A percentile compares a stretch with the other conserved stretches of the same genome.
Evolutionary conservation across 2,113 vertebrate species (phyloP).

Genomic region (Bostrychus sinensis): DNA sequence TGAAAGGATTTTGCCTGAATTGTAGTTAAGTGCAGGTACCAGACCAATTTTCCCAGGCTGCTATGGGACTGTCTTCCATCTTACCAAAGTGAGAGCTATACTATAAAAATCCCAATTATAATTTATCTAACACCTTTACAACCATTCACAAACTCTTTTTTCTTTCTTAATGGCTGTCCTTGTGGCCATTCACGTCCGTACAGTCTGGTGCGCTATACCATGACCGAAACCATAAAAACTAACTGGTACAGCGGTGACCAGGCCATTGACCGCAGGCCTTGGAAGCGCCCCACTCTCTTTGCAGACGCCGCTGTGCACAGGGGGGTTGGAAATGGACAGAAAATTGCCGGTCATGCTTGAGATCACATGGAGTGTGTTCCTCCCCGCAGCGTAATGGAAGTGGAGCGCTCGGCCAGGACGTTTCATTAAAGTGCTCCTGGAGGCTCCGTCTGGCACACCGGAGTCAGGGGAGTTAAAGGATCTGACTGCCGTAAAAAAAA

Average conservation of each 20-base stretch:
- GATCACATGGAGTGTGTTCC: slow-evolving; percentile 56
- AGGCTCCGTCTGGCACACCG: slow-evolving; percentile 44
- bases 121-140: slow-evolving; percentile 12
- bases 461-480: slow-evolving; percentile 48
- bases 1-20: too few species aligned
- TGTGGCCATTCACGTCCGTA: slow-evolving; percentile 40
- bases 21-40: too few species aligned
- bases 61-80: neutral
- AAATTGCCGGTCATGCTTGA: slow-evolving; percentile 68
- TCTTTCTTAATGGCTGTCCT: slow-evolving; percentile 29
- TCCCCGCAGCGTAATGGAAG: slow-evolving; percentile 54
- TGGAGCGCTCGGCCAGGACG: slow-evolving; percentile 52
- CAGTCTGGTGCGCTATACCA: slow-evolving; percentile 43
- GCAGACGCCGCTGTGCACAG: slow-evolving; percentile 8
- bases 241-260: slow-evolving; percentile 36
- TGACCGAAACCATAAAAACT: slow-evolving; percentile 51
- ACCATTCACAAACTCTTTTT: slow-evolving; percentile 31
- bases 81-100: neutral
- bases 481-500: slow-evolving; percentile 34
- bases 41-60: too few species aligned
- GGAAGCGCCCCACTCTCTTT: slow-evolving; percentile 22
- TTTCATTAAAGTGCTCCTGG: slow-evolving; percentile 59
- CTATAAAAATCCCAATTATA: slow-evolving; percentile 25
- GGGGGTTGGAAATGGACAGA: slow-evolving; percentile 47
- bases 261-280: slow-evolving; percentile 57